These are phyloP conservation scores for Antennarius striatus DNA, from an alignment of 2,113 vertebrate species.

Conservation along the genomic window DNA sequence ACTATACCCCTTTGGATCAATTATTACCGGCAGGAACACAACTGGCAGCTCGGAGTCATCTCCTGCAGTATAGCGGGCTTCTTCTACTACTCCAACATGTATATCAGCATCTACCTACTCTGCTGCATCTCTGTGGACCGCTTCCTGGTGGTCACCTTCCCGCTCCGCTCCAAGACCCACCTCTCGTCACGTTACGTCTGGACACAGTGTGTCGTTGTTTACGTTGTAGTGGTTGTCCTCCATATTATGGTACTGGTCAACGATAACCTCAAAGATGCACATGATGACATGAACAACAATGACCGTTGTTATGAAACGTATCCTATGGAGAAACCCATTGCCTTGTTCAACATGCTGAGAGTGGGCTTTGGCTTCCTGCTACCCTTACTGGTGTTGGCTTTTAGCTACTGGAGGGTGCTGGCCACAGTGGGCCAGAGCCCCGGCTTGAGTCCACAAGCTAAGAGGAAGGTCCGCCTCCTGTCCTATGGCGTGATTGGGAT, in stretches of 20 bases:
- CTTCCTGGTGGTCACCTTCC: constrained; percentile 77
- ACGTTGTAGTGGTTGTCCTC: constrained; percentile 29
- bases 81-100: constrained; percentile 84
- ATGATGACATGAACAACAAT: constrained; percentile 32
- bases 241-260: constrained; percentile 67
- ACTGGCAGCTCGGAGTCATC: constrained; percentile 55
- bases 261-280: constrained; percentile 55
- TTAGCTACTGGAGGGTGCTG: constrained; percentile 78
- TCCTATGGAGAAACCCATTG: constrained; percentile 59
- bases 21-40: constrained; percentile 75
- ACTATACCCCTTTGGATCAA: constrained; percentile 83
- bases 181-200: constrained; percentile 69
- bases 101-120: constrained; percentile 81
- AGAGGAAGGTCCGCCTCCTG: constrained; percentile 77
- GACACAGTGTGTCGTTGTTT: constrained; percentile 59
- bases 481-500: constrained; percentile 80
- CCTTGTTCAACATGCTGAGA: constrained; percentile 75
- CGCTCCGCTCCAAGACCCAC: constrained; percentile 67
- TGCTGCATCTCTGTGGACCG: constrained; percentile 84
- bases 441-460: constrained; percentile 63
- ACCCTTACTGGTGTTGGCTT: constrained; percentile 71
- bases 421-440: constrained; percentile 74
- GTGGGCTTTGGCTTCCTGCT: constrained; percentile 72
- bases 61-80: constrained; percentile 80
- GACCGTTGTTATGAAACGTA: constrained; percentile 80